These are phyloP conservation scores for Paralvinella palmiformis DNA, from an alignment of 1,140 invertebrate genomes.

Conservation along the genomic window DNA sequence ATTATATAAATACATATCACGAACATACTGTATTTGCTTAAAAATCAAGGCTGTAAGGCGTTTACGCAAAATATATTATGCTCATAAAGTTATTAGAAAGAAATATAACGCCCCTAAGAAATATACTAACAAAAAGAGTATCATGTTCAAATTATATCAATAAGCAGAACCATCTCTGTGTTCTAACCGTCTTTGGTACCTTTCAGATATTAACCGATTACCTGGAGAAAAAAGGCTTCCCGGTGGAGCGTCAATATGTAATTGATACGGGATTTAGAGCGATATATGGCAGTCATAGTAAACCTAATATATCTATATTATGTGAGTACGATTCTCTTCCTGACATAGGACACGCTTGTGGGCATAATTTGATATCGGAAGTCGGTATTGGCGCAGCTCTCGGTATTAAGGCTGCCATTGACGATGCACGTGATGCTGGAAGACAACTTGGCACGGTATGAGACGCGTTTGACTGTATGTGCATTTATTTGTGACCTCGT, in stretches of 20 bases:
- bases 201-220: neutral
- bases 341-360: conserved; percentile 51
- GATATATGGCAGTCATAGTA: neutral
- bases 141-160: neutral
- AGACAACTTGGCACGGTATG: conserved; percentile 24
- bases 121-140: neutral
- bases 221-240: conserved; percentile 1
- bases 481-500: too few species aligned
- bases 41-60: too few species aligned
- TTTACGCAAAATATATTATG: too few species aligned
- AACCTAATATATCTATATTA: conserved; percentile 38
- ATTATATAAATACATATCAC: too few species aligned
- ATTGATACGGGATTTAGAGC: conserved; percentile 14
- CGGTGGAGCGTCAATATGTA: neutral
- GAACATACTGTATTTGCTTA: too few species aligned
- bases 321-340: conserved; percentile 53
- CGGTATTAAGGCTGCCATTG: conserved; percentile 41
- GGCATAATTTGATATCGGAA: conserved; percentile 52
- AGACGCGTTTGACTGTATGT: too few species aligned
- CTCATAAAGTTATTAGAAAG: too few species aligned
- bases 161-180: neutral
- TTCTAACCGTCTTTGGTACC: neutral
- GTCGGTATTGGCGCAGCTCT: conserved; percentile 43
- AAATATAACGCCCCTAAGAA: too few species aligned
- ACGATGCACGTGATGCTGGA: conserved; percentile 10